A percentile compares a stretch with the other conserved stretches of the same genome.
Evolutionary conservation across 1,140 invertebrate genomes (phyloP).

Genomic region (Nixonia krombeini): DNA sequence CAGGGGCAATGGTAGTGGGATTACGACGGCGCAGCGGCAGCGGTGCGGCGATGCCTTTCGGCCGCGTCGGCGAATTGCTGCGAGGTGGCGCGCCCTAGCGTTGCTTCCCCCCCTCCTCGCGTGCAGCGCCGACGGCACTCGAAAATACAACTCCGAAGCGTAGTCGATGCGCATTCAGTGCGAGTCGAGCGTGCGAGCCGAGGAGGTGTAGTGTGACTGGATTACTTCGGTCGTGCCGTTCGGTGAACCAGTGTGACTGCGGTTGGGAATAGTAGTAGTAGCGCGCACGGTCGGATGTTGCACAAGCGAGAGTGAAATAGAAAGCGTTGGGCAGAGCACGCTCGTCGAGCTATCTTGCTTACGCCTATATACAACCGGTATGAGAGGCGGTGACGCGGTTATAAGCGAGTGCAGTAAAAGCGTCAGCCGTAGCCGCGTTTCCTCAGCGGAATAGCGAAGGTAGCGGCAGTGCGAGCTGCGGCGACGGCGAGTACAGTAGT

Average conservation of each 20-base stretch:
- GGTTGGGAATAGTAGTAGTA: neutral
- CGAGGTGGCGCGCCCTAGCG: slow-evolving; percentile 43
- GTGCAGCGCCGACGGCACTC: slow-evolving; percentile 18
- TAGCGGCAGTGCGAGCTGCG: neutral
- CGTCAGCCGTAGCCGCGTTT: neutral
- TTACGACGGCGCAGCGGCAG: neutral
- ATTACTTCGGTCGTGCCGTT: slow-evolving; percentile 1
- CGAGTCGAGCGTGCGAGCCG: slow-evolving; percentile 55
- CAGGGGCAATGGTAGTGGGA: slow-evolving; percentile 1
- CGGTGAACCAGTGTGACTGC: neutral
- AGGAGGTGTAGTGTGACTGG: slow-evolving; percentile 17
- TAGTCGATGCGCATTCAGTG: slow-evolving; percentile 50
- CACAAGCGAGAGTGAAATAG: neutral
- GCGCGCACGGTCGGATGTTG: neutral
- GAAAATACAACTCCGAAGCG: slow-evolving; percentile 28
- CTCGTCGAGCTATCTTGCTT: neutral
- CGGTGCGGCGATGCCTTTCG: neutral
- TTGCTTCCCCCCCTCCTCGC: slow-evolving; percentile 12
- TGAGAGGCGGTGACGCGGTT: neutral
- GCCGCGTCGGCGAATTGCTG: neutral
- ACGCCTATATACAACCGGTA: neutral
- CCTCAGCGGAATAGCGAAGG: neutral
- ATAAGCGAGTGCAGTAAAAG: neutral
- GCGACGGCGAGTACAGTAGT: too few relatives aligned
- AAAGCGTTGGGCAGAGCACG: neutral